phyloP scores from a whole-genome alignment of 1,140 invertebrate genomes.

The Melitaea cinxia region DNA sequence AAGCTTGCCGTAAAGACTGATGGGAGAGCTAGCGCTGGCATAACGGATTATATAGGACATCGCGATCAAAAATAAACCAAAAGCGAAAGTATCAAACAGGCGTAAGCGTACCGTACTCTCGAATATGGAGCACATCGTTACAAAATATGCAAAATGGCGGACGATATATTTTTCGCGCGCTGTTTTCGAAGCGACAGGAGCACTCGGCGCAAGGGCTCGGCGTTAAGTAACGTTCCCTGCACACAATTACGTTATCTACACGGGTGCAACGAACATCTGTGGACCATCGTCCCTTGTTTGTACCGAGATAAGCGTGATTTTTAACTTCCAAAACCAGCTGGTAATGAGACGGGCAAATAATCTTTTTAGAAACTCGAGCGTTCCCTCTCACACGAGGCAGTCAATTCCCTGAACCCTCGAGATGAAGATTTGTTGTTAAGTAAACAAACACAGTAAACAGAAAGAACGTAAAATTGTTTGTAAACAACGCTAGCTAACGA shows the following conservation, averaged over 20 bases:
- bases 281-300: slow-evolving; percentile 71
- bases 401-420: background rate
- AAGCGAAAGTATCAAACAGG: slow-evolving; percentile 71
- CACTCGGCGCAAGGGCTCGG: slow-evolving; percentile 60
- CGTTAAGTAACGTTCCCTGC: slow-evolving; percentile 66
- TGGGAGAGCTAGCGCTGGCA: slow-evolving; percentile 63
- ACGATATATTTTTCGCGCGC: slow-evolving; percentile 65
- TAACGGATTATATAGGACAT: slow-evolving; percentile 81
- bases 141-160: slow-evolving; percentile 74
- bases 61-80: slow-evolving; percentile 79
- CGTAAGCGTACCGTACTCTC: slow-evolving; percentile 70
- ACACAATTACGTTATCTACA: slow-evolving; percentile 75
- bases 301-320: slow-evolving; percentile 77
- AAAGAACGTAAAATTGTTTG: slow-evolving; percentile 60
- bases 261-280: slow-evolving; percentile 79
- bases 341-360: slow-evolving; percentile 69
- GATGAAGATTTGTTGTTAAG: slow-evolving; percentile 31
- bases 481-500: slow-evolving; percentile 62
- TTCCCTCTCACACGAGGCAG: slow-evolving; percentile 4
- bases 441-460: slow-evolving; percentile 43
- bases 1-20: slow-evolving; percentile 72
- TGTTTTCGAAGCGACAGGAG: slow-evolving; percentile 50
- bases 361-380: slow-evolving; percentile 53
- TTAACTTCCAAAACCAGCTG: slow-evolving; percentile 77
- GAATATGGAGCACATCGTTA: slow-evolving; percentile 77